Conservation (phyloP, 1,140 invertebrate species). For the Drosophila carrolli region DNA sequence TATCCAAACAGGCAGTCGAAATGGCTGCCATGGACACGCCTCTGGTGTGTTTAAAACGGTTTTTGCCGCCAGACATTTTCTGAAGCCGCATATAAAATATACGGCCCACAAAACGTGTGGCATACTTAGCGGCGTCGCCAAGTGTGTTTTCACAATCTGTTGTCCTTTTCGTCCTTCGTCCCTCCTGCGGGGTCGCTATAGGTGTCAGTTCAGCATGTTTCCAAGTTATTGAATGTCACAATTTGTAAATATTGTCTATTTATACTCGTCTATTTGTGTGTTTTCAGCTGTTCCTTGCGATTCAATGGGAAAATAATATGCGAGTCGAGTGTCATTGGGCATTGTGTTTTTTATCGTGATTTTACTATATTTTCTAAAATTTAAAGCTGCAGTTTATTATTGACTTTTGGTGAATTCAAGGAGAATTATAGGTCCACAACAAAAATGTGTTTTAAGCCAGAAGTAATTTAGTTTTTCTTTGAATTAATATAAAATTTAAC, state of each 20-base stretch:
- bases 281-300: slow-evolving; percentile 33
- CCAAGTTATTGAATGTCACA: slow-evolving; percentile 46
- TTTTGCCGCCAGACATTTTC: slow-evolving; percentile 36
- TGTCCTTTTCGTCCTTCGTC: slow-evolving; percentile 27
- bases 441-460: no score
- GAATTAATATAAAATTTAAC: no score
- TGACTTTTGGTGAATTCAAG: no score
- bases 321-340: slow-evolving; percentile 3
- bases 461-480: not conserved
- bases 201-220: slow-evolving; percentile 37
- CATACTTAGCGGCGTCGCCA: slow-evolving; percentile 53
- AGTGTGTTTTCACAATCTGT: slow-evolving; percentile 53
- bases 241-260: slow-evolving; percentile 51
- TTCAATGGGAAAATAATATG: slow-evolving; percentile 36
- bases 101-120: slow-evolving; percentile 51
- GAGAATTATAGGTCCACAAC: no score
- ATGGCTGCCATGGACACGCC: slow-evolving; percentile 54
- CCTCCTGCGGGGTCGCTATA: slow-evolving; percentile 9
- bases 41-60: slow-evolving; percentile 49
- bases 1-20: slow-evolving; percentile 11
- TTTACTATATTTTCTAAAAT: not conserved
- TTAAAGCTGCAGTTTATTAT: not conserved
- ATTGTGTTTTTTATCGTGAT: slow-evolving; percentile 18
- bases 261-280: slow-evolving; percentile 45
- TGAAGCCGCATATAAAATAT: slow-evolving; percentile 53